Base-by-base conservation (phyloP, 2,113 vertebrate genomes). In the Microcebus lehilahytsara region DNA sequence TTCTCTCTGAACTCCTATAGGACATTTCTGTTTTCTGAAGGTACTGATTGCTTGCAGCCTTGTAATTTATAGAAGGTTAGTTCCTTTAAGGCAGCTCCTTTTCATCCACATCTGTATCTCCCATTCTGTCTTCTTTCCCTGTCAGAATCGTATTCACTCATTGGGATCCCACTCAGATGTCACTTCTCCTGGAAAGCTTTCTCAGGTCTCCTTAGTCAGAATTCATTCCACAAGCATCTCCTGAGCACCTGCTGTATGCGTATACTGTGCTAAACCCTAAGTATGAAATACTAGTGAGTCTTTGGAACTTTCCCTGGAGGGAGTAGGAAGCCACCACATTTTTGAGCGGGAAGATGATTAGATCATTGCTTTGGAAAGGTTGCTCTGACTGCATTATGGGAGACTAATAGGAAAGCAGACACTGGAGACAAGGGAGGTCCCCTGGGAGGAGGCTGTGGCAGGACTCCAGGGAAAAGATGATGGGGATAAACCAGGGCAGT, bases 361-460 rank as follows among this genome's bases (percentile, higher is more conserved):
- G 27, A 75, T 56, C 37, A 66, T 14, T 60, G 37, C 30, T 92
- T 92, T 58, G 56, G 72, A 93, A 95, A 89, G 23, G 23, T 81
- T 11, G 4, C 34, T 89, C 53, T 85, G 67, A 49, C 25, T 89
- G 10, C 20, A 92, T 51, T 20, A 20, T 40, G 69, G 71, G 95
- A 9, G n/a, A 71, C 13, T 85, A 93, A 89, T 34, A 37, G 13
- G 46, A 85, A 91, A 88, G 10, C 40, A 69, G 67, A 95, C 89
- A 77, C 49, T 5, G 30, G 27, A 95, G 67, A n/a, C 78, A 89
- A n/a, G 17, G 32, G 71, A 49, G 23, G 27, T 89, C 85, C 67
- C 67, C 64, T 79, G 88, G 72, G 87, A 89, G 46, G 40, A 92
- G 42, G 42, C 23, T 84, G 40, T 93, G 91, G 92, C 60, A 79